These are phyloP conservation scores for Cecropterus lyciades DNA, from an alignment of 1,140 invertebrate genomes.

Conservation along the genomic window DNA sequence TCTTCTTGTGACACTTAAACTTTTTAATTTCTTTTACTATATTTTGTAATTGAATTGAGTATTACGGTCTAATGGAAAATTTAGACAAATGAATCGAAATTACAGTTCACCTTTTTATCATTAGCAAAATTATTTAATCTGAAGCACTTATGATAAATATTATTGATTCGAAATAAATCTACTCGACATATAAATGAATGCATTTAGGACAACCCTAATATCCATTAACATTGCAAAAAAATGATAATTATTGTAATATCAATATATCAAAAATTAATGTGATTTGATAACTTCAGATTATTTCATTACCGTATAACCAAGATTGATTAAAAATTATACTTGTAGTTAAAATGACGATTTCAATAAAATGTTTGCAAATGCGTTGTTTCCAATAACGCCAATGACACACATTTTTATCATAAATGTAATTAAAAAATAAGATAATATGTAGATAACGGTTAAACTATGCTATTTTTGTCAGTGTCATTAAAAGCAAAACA, in stretches of 20 bases:
- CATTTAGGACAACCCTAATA: too few relatives aligned
- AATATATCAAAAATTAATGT: too few relatives aligned
- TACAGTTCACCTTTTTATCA: background rate
- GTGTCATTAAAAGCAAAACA: constrained; percentile 10
- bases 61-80: constrained; percentile 14
- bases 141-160: background rate
- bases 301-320: background rate
- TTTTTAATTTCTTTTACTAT: constrained; percentile 44
- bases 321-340: too few relatives aligned
- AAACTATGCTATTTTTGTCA: background rate
- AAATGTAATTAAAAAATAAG: background rate
- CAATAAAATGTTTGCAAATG: background rate
- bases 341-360: background rate
- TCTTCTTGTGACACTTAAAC: constrained; percentile 8
- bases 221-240: too few relatives aligned
- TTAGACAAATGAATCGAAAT: background rate
- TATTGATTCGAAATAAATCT: too few relatives aligned
- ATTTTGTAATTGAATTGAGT: constrained; percentile 46
- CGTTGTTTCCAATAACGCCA: constrained; percentile 15
- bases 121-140: constrained; percentile 3
- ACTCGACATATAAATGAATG: too few relatives aligned
- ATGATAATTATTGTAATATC: too few relatives aligned
- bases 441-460: background rate
- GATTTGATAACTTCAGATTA: background rate
- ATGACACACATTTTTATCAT: constrained; percentile 13